Evolutionary conservation across 2,113 vertebrate genomes (phyloP), one percentile per base, ranked within the genome.

Genomic region (Mustela nigripes): DNA sequence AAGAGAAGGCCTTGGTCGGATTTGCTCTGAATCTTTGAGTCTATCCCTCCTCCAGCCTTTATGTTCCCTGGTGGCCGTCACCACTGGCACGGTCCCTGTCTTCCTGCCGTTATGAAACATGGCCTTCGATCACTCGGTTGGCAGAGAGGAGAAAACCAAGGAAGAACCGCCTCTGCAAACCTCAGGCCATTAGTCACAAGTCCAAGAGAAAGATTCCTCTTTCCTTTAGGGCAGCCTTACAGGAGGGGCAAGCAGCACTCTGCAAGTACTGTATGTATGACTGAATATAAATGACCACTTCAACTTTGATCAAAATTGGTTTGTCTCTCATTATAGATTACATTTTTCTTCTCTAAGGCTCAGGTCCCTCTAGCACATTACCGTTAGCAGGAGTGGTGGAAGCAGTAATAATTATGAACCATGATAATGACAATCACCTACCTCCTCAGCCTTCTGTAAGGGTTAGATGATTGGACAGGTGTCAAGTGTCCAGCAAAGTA

Each of bases 1-100:
- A 62, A 45, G 39, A 79, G 42, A 88, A 78, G 82, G 11, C 28
- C 42, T 48, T 42, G 78, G 78, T 11, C 31, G 24, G 50, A 28
- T 78, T 67, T 58, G 31, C 42, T 91, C 63, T 69, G 93, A 92
- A 67, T 9, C 84, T 87, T 62, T 36, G 31, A 56, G 48, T 71
- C 53, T 33, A 42, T 12, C 26, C 73, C 36, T 42, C 82, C 26
- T 80, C 22, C 4, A 7, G 24, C 45, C 60, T 74, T 39, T 45
- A 39, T 9, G 15, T 36, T 42, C 83, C 50, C 83, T 21, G 26
- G 81, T 10, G 63, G 86, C 56, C 28, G 48, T 19, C 42, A 26
- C 39, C 19, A 4, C 11, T 1, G 5, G 67, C 58, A 28, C 33
- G 14, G 50, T 26, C 85, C 11, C 39, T 0, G 0, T 16, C 69